These are phyloP conservation scores for Serinus canaria DNA, from an alignment of 2,113 vertebrate genomes.

Conservation along the genomic window DNA sequence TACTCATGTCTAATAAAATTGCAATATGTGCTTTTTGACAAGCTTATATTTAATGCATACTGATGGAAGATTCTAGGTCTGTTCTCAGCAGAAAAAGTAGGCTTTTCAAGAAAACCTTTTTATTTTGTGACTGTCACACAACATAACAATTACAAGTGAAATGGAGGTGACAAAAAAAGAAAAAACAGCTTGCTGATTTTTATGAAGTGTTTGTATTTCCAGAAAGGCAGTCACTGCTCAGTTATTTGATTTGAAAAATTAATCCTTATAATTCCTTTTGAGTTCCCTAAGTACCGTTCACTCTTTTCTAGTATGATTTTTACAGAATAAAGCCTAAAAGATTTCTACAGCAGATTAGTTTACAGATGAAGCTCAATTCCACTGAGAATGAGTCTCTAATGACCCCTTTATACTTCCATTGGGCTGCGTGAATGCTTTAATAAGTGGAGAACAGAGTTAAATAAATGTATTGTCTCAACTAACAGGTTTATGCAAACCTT, in stretches of 20 bases:
- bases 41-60: constrained; percentile 62
- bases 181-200: constrained; percentile 40
- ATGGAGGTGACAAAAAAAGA: constrained; percentile 28
- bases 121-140: constrained; percentile 59
- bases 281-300: constrained; percentile 55
- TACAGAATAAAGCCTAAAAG: constrained; percentile 65
- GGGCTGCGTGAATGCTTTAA: constrained; percentile 58
- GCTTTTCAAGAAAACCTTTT: constrained; percentile 53
- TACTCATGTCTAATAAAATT: constrained; percentile 62
- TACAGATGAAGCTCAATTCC: constrained; percentile 58
- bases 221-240: constrained; percentile 27
- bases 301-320: constrained; percentile 48
- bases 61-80: constrained; percentile 60
- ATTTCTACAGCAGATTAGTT: constrained; percentile 63
- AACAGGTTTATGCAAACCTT: constrained; percentile 69
- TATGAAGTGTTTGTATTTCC: constrained; percentile 45
- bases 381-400: constrained; percentile 63
- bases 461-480: constrained; percentile 68
- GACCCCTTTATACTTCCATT: constrained; percentile 63
- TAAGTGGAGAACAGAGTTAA: constrained; percentile 67
- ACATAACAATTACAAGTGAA: constrained; percentile 66
- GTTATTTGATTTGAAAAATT: constrained; percentile 67
- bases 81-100: constrained; percentile 48
- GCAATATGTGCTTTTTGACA: constrained; percentile 56
- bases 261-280: constrained; percentile 64